A percentile compares a stretch with the other conserved stretches of the same genome.
These are phyloP conservation scores for Cacoxenus indagator DNA, from an alignment of 2,888 invertebrate genomes.

Conservation along the genomic window DNA sequence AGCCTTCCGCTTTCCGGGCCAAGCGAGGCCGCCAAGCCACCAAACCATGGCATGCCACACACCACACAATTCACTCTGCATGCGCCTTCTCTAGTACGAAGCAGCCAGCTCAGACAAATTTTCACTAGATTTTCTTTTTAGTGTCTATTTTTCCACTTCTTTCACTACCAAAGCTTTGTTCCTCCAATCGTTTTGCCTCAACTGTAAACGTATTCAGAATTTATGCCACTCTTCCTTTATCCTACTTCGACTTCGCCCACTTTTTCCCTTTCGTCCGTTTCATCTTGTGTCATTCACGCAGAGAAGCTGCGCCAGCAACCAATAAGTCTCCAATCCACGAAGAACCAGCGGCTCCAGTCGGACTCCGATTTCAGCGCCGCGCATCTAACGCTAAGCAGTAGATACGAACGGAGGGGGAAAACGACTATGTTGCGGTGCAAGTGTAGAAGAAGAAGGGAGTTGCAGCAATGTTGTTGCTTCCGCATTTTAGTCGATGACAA, in stretches of 20 bases:
- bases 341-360: not conserved
- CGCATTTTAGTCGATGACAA: conserved; percentile 30
- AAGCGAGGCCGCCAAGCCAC: not conserved
- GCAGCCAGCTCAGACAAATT: no score
- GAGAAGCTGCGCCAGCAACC: conserved; percentile 1
- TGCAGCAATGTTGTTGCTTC: conserved; percentile 53
- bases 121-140: conserved; percentile 34
- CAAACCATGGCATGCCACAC: conserved; percentile 56
- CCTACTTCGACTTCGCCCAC: no score
- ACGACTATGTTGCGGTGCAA: conserved; percentile 56
- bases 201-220: conserved; percentile 54
- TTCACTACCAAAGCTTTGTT: not conserved
- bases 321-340: conserved; percentile 5
- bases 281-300: conserved; percentile 39
- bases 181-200: not conserved
- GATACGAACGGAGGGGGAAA: conserved; percentile 43
- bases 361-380: not conserved
- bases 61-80: conserved; percentile 63
- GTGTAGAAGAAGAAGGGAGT: conserved; percentile 58
- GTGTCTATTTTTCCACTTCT: not conserved
- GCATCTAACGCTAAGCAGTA: not conserved
- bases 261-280: conserved; percentile 43
- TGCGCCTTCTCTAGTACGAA: not conserved
- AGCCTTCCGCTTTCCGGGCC: conserved; percentile 30
- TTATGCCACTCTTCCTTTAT: conserved; percentile 44